Base-by-base conservation (phyloP, 1,140 invertebrate genomes). In the Vanessa atalanta region DNA sequence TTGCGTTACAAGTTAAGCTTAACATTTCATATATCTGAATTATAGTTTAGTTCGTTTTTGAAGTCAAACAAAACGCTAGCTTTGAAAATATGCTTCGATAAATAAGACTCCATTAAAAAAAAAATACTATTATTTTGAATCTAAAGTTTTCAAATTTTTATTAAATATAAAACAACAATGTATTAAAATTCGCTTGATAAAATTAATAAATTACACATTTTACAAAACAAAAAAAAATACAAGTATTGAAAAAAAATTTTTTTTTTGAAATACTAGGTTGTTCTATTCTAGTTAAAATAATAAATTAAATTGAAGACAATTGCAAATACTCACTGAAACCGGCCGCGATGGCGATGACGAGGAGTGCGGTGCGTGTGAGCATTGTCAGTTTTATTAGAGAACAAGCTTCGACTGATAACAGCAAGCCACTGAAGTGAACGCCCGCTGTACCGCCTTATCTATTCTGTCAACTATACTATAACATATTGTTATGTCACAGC, bases 371-470 rank as follows among this genome's bases (percentile, higher is more conserved):
- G 57, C 26, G 63, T 55, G 70, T 64, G 72, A 72, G 81, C 79
- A 83, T 83, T 68, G 76, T 79, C 55, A 68, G 65, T 74, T 64
- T 37, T 67, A 23, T 64, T 74, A 60, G 53, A 23, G 53, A 23
- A 53, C 74, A 70, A 55, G 69, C 57, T 65, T 65, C 64, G 70
- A 81, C 75, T 75, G 81, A 76, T 79, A 65, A 47, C 11, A 13
- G n/a, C 16, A 73, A 55, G 72, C 65, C 65, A 79, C 77, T 82
- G 78, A 75, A 70, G 81, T 80, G 81, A 82, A 82, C 71, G 81
- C 65, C 81, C 81, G 70, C 72, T 55, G 16, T 77, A 12, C 31
- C 57, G 57, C 57, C 57, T 61, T 61, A 61, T 61, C 57, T 61
- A 31, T n/a, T 5, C 6, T 15, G 57, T 61, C 15, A n/a, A 31